Conservation (phyloP, 2,797 vertebrate genomes). For the Onychomys leucogaster region DNA sequence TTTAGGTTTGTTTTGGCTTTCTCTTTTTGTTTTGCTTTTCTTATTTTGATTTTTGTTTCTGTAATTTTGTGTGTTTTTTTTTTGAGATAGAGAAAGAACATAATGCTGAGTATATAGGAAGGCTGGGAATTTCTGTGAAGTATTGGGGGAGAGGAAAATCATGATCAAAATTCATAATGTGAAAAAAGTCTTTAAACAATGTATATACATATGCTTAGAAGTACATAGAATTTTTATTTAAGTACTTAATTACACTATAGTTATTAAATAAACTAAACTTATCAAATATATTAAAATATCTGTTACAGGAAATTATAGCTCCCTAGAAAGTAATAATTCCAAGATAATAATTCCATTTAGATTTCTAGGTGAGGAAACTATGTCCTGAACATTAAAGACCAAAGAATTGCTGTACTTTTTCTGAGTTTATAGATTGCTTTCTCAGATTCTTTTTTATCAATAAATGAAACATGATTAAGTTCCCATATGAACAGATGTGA, state of each 20-base stretch:
- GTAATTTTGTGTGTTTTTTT: not conserved
- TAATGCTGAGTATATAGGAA: not conserved
- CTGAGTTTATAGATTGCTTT: not conserved
- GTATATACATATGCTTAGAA: not conserved
- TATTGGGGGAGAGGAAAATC: not conserved
- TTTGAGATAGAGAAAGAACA: not conserved
- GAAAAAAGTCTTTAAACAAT: not conserved
- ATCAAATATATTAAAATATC: not conserved
- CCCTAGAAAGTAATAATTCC: not conserved
- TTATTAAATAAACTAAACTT: not conserved
- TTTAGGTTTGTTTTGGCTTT: not conserved
- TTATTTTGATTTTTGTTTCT: not conserved
- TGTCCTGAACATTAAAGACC: not conserved
- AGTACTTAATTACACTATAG: not conserved
- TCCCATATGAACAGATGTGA: not conserved
- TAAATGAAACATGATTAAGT: not conserved
- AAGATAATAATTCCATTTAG: not conserved
- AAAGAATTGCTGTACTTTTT: not conserved
- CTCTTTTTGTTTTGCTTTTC: not conserved
- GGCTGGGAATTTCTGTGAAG: not conserved
- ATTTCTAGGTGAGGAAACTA: not conserved
- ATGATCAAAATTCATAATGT: not conserved
- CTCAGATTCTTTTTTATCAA: not conserved
- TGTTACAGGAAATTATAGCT: not conserved
- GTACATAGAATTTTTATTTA: not conserved